Base-by-base conservation (phyloP, 2,888 invertebrate genomes). In the Catocala nupta region DNA sequence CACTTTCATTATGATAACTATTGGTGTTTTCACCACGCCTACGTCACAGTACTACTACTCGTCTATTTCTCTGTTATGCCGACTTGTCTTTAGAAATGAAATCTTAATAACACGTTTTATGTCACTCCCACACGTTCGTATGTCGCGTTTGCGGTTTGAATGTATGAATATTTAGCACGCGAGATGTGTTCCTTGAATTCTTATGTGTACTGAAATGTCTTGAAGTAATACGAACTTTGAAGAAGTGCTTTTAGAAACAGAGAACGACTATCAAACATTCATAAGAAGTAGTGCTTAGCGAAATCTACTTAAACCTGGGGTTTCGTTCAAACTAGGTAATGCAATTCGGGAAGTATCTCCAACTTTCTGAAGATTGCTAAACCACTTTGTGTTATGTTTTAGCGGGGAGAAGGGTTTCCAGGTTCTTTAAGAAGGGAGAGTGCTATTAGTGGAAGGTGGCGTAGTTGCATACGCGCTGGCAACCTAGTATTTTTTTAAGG, bases 91-190 rank as follows among this genome's bases (percentile, higher is more conserved):
- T 81, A 79, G 70, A 83, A 78, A 81, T 86, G 84, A 87, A 87
- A 88, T 86, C 84, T 85, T 87, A 88, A 87, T 87, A 87, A 84
- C 85, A 80, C 74, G 82, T 81, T 85, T 75, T 74, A 75, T 83
- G 82, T 81, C 83, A 81, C 83, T 80, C 85, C 84, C 80, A 83
- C 85, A 78, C 77, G 72, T 70, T 73, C 63, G 63, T 63, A 70
- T 54, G 65, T 65, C 67, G 65, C 63, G 70, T 73, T 73, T 79
- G 75, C 61, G 66, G 66, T 79, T 58, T 71, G 70, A 64, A 69
- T 80, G 77, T 80, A 81, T 81, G 78, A 76, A 78, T 71, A 73
- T 70, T 75, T 74, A 71, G 66, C 51, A 70, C 55, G 42, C 54
- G 55, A 63, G 66, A 70, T 66, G 51, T 71, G 67, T 71, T 74